phyloP scores from a whole-genome alignment of 2,113 vertebrate species.

The Actenoides lindsayi region DNA sequence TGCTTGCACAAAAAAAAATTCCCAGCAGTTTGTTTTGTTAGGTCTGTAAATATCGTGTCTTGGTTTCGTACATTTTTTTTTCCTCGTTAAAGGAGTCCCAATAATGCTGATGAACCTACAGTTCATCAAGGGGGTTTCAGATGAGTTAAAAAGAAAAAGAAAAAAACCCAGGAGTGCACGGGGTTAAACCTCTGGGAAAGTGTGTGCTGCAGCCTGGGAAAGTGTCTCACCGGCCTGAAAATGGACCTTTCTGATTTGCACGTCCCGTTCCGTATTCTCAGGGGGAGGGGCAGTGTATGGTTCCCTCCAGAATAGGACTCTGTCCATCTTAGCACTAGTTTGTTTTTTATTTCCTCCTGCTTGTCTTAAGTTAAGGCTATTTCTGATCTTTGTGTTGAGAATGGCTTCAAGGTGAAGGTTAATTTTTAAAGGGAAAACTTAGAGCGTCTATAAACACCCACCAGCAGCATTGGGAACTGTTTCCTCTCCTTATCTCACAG shows the following conservation, averaged over 20 bases:
- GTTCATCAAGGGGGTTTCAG: neutral
- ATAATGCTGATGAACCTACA: neutral
- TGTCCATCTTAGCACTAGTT: neutral
- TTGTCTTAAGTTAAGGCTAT: neutral
- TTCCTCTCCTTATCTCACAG: neutral
- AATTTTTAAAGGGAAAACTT: neutral
- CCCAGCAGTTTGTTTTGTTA: neutral
- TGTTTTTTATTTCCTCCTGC: neutral
- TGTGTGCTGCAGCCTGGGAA: slow-evolving; percentile 5
- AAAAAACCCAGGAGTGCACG: neutral
- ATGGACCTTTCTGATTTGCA: neutral
- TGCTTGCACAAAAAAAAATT: neutral
- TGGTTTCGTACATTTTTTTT: neutral
- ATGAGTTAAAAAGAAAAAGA: neutral
- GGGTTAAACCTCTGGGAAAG: neutral
- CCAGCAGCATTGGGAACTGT: neutral
- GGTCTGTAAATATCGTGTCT: neutral
- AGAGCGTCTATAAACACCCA: neutral
- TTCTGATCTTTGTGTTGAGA: neutral
- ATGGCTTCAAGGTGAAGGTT: neutral
- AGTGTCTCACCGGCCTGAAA: neutral
- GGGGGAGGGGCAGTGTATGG: neutral
- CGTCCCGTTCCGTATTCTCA: neutral
- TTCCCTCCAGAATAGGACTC: neutral
- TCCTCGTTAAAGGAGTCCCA: neutral